phyloP scores from a whole-genome alignment of 2,888 invertebrate genomes.

The Ophion ellenae region DNA sequence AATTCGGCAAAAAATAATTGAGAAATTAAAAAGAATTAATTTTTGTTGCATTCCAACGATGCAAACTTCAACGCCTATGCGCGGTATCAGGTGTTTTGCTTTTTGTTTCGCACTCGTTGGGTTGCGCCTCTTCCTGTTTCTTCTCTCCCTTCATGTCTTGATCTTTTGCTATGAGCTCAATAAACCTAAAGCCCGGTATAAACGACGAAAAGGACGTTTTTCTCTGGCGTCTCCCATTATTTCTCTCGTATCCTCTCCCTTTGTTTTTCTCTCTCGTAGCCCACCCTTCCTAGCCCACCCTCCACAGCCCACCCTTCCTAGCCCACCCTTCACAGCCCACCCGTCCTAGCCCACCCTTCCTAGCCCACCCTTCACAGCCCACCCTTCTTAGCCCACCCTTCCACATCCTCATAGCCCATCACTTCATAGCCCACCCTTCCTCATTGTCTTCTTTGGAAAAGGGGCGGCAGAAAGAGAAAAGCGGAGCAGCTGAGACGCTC shows the following conservation, averaged over 20 bases:
- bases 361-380: not conserved
- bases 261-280: not conserved
- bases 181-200: constrained; percentile 39
- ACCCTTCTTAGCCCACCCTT: constrained; percentile 7
- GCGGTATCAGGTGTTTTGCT: not conserved
- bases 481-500: not conserved
- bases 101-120: not conserved
- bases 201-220: constrained; percentile 42
- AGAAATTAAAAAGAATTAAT: too few relatives aligned
- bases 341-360: constrained; percentile 11
- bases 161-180: constrained; percentile 35
- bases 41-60: too few relatives aligned
- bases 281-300: constrained; percentile 1
- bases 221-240: constrained; percentile 34
- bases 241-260: not conserved
- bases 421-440: not conserved
- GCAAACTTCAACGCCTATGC: too few relatives aligned
- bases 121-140: not conserved
- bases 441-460: not conserved
- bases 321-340: not conserved
- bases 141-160: not conserved
- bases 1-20: too few relatives aligned
- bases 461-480: too few relatives aligned
- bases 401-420: not conserved
- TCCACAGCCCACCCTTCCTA: not conserved